Conservation (phyloP, 53 echinoderm and acorn worm genomes). For the Echinometra lucunter region DNA sequence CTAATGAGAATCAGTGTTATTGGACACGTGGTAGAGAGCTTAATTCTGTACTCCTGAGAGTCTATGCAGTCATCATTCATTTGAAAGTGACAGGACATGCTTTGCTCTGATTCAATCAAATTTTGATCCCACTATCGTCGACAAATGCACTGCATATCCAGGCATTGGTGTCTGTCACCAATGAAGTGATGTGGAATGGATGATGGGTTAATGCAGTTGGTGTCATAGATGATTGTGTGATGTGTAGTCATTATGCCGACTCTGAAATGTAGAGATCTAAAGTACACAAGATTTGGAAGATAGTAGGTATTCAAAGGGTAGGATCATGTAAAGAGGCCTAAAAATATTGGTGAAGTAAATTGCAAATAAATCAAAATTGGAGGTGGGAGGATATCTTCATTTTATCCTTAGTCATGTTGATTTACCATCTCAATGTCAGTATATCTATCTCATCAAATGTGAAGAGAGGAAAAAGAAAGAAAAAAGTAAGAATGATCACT, state of each 20-base stretch:
- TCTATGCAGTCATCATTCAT: background rate
- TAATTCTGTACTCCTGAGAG: background rate
- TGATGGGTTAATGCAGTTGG: background rate
- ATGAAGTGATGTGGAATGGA: background rate
- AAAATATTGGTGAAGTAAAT: background rate
- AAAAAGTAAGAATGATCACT: no score
- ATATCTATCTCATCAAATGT: no score
- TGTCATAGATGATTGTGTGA: slow-evolving; percentile 7
- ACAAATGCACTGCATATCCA: background rate
- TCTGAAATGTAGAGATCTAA: background rate
- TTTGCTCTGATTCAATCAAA: slow-evolving; percentile 2
- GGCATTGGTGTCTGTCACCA: background rate
- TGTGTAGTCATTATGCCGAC: background rate
- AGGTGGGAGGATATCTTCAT: no score
- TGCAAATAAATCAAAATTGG: no score
- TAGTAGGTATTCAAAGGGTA: background rate
- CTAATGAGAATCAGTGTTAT: background rate
- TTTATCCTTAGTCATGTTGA: no score
- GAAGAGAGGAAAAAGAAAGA: no score
- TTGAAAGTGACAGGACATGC: background rate
- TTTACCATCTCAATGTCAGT: no score
- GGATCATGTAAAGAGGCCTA: background rate
- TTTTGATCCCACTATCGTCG: background rate
- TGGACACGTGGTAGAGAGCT: background rate
- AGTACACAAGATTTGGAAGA: no score